Evolutionary conservation across 92 coral and sea anemone species (phyloP), one percentile per base, ranked within the genome.

Genomic region (Zoanthus gigantus): DNA sequence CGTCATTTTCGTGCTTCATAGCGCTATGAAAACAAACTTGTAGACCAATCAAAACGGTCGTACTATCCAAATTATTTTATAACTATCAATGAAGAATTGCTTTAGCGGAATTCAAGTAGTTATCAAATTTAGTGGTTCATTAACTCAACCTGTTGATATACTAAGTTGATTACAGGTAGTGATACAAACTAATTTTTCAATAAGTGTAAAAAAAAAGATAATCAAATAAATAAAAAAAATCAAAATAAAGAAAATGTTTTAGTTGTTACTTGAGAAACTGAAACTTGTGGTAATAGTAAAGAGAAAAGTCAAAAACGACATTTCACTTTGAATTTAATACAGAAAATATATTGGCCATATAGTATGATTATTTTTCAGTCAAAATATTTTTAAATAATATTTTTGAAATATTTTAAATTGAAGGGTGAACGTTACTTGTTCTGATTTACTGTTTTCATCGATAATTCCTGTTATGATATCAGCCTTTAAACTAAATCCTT

Each of bases 21-120:
- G 23, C 23, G 23, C 0, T 23, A 23, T 23, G 23, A 23, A 23
- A 23, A 23, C 23, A 23, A 0, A 23, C 23, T 23, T 23, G 23
- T 23, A 23, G 23, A 23, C 23, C 23, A 23, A 23, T 23, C 23
- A 23, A 23, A 23, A 23, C 23, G 23, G 23, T 23, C 0, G 23
- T 23, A 23, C 23, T 23, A 23, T 47, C 0, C 16, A 7, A 45
- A n/a, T 7, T 6, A 46, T 52, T 17, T 18, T 78, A 15, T 11
- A 23, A 48, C 71, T 46, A 42, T 81, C 75, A 81, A 81, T 54
- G 31, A 28, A 31, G 16, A 65, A 47, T 48, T 50, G 45, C 8
- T 67, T 73, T 63, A 65, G 74, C 85, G 85, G 85, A 48, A 63
- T 67, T 81, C 76, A 81, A 81, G 29, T 57, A 47, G 13, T 65